These are phyloP conservation scores for Macropis europaea DNA, from an alignment of 2,888 invertebrate species.

Conservation along the genomic window DNA sequence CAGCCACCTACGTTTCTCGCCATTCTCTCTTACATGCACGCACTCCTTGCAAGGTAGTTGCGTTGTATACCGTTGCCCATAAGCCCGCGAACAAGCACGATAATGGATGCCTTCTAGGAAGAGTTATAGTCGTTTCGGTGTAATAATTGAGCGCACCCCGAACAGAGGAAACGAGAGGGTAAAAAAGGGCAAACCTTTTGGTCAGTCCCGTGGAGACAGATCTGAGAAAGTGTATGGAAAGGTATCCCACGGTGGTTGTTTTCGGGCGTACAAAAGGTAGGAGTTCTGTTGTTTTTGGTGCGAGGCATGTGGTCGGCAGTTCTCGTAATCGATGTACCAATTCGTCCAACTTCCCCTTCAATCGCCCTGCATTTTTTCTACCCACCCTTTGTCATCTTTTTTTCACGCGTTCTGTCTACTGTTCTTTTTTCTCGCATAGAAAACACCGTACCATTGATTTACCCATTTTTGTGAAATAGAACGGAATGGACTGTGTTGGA, in stretches of 20 bases:
- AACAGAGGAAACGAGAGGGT: conserved; percentile 11
- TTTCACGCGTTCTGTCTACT: no score
- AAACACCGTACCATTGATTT: no score
- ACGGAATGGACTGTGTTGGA: no score
- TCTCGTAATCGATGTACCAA: conserved; percentile 34
- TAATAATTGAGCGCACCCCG: conserved; percentile 67
- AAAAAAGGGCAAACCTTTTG: conserved; percentile 23
- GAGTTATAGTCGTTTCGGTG: conserved; percentile 69
- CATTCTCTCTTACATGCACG: conserved; percentile 21
- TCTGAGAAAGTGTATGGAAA: conserved; percentile 28
- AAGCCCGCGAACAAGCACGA: conserved; percentile 71
- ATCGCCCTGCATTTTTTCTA: background rate
- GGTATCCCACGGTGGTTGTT: conserved; percentile 40
- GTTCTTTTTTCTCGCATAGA: no score
- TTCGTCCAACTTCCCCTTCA: conserved; percentile 22
- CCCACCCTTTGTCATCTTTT: no score
- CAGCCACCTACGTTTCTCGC: conserved; percentile 4
- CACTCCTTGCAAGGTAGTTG: conserved; percentile 44
- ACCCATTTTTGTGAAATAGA: no score
- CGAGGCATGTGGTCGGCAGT: conserved; percentile 25
- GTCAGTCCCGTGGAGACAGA: conserved; percentile 33
- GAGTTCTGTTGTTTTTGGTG: conserved; percentile 12
- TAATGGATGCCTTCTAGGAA: conserved; percentile 74
- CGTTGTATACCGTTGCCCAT: conserved; percentile 53
- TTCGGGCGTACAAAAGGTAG: conserved; percentile 32